Evolutionary conservation across 2,113 vertebrate species (phyloP).

Genomic region (Podocnemis expansa): DNA sequence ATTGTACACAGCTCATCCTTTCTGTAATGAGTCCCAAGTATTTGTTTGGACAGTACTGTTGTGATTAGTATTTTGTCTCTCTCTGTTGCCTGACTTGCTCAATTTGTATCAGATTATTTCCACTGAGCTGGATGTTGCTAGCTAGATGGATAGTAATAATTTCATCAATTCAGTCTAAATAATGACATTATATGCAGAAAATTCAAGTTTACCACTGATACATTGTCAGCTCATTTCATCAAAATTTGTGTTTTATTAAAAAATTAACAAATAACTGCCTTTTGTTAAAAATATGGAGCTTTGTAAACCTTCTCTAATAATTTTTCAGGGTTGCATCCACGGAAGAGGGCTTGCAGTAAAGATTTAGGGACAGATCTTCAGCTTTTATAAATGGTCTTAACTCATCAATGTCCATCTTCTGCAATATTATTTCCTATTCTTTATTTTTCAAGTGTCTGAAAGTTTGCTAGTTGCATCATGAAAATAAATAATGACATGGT

Average conservation of each 20-base stretch:
- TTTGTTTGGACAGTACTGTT: rapidly evolving
- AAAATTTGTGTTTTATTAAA: background rate
- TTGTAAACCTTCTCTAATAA: background rate
- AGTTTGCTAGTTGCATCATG: background rate
- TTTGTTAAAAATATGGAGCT: background rate
- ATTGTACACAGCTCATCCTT: background rate
- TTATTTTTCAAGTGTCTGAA: background rate
- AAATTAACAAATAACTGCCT: background rate
- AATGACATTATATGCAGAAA: background rate
- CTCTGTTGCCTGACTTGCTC: background rate
- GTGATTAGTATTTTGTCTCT: background rate
- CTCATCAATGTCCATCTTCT: background rate
- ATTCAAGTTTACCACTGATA: background rate
- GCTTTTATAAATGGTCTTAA: background rate
- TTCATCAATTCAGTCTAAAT: background rate
- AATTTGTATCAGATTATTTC: background rate
- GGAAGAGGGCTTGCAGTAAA: background rate
- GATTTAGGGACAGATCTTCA: background rate
- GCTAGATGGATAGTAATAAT: rapidly evolving
- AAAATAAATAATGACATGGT: background rate
- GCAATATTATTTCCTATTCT: background rate
- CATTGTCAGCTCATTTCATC: background rate
- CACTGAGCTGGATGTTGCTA: background rate
- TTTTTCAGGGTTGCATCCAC: background rate
- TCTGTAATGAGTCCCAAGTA: background rate